Evolutionary conservation across 92 coral and sea anemone genomes (phyloP), one percentile per base, ranked within the genome.

Genomic region (Montipora capitata): DNA sequence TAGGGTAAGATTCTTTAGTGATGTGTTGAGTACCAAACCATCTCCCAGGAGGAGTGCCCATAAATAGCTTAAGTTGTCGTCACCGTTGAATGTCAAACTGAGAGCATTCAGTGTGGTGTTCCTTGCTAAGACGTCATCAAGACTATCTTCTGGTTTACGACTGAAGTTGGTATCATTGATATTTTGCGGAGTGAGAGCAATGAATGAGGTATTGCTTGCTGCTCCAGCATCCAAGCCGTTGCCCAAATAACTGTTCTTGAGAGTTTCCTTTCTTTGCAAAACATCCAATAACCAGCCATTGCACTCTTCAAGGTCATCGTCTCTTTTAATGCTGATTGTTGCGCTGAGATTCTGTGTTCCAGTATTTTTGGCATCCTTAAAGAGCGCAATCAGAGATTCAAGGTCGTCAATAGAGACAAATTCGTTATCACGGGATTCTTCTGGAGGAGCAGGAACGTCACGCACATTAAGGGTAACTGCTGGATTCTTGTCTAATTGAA

Each of bases 101-200:
- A 78, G 14, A 15, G 52, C 14, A 2, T 61, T 48, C 12, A 80
- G 20, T 66, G 85, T 62, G 4, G 11, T 78, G 83, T 17, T 40
- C 2, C 20, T 3, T 54, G 49, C 13, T 35, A 79, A 48, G 52
- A 48, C 52, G 0, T 10, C 0, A 48, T 48, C 0, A 27, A 27
- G 0, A 27, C 0, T 0, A 5, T 10, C 6, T 48, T 48, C 10
- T 0, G 0, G 0, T 0, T 48, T 0, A 48, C 52, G 52, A 0
- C 35, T 27, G 35, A 27, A 27, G 35, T 27, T 27, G 35, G 35
- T 27, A 27, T 27, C 4, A 7, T 45, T 45, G 51, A 45, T 45
- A 45, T 4, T 7, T 45, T 45, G 5, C 51, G 7, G 51, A 45
- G 51, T 45, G 51, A 45, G 7, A 45, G 51, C 51, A 45, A 4